Conservation (phyloP, 2,113 vertebrate genomes). For the Macrotis lagotis region DNA sequence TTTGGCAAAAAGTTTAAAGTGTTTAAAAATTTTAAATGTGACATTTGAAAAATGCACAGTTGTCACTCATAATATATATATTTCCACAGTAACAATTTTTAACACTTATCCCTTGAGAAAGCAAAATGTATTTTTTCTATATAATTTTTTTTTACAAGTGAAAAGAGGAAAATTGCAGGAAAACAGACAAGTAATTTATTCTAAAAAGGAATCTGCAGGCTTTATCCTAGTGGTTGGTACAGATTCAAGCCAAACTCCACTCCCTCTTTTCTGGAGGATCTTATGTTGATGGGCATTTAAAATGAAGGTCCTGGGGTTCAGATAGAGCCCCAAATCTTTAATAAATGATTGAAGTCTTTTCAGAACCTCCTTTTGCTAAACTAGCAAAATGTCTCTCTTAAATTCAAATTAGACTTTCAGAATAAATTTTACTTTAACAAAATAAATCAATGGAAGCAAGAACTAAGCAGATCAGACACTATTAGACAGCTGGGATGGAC, state of each 20-base stretch:
- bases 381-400: not conserved
- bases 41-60: no score
- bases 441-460: not conserved
- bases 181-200: not conserved
- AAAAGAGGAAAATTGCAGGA: not conserved
- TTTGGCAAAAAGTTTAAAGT: no score
- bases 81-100: no score
- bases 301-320: no score
- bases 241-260: not conserved
- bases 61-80: no score
- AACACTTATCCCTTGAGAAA: no score
- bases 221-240: not conserved
- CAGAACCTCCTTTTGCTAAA: not conserved
- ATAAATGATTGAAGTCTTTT: not conserved
- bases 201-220: not conserved
- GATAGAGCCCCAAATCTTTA: no score
- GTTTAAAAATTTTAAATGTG: no score
- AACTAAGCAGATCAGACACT: not conserved
- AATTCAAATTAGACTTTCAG: not conserved
- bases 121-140: no score
- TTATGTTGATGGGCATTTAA: no score
- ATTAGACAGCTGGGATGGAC: not conserved
- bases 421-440: not conserved
- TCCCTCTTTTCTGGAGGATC: no score
- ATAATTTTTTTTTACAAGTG: no score